phyloP scores from a whole-genome alignment of 2,888 invertebrate species.

The Dicyrtomina minuta region DNA sequence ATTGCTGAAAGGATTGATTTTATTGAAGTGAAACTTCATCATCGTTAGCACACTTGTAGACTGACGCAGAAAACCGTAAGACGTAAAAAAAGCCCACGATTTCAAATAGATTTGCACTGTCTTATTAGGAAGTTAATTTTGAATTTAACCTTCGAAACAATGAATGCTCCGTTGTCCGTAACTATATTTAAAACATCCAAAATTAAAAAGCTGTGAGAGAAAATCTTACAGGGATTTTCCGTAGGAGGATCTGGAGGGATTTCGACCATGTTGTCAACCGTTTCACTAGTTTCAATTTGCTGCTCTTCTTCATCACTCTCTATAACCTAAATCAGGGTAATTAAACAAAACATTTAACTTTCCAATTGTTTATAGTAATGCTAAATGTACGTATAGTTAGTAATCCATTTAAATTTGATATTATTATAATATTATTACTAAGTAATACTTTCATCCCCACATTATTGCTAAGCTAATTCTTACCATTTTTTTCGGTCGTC shows the following conservation, averaged over 20 bases:
- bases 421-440: too few relatives aligned
- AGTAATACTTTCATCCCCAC: too few relatives aligned
- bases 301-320: conserved; percentile 59
- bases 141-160: neutral
- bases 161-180: neutral
- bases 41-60: too few relatives aligned
- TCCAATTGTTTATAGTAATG: neutral
- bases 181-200: neutral
- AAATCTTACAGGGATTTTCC: conserved; percentile 4
- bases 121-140: neutral
- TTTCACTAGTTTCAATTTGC: conserved; percentile 49
- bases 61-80: too few relatives aligned
- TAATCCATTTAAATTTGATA: neutral
- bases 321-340: conserved; percentile 55
- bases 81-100: too few relatives aligned
- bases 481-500: conserved; percentile 44
- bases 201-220: too few relatives aligned
- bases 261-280: conserved; percentile 45
- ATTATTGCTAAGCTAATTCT: neutral
- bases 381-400: neutral
- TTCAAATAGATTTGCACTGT: too few relatives aligned
- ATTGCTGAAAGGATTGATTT: too few relatives aligned
- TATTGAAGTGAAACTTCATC: too few relatives aligned
- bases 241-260: conserved; percentile 26
- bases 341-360: conserved; percentile 12